Evolutionary conservation across 2,113 vertebrate species (phyloP).

Genomic region (pig (Sus scrofa)): T2T-Sscrofa CM001155.3:7584001-7584500

Average conservation of each 20-base stretch:
- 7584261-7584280: rapidly evolving
- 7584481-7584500: rapidly evolving
- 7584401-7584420: neutral
- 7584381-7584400: too few species aligned
- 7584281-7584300: neutral
- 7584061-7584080: neutral
- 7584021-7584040: neutral
- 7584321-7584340: rapidly evolving
- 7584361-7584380: neutral
- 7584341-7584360: neutral
- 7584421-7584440: neutral
- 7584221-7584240: neutral
- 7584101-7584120: neutral
- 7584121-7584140: rapidly evolving
- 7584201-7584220: neutral
- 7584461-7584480: neutral
- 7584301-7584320: rapidly evolving
- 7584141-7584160: neutral
- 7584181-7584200: neutral
- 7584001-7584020: rapidly evolving
- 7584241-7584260: rapidly evolving
- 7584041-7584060: neutral
- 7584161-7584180: neutral
- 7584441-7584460: too few species aligned
- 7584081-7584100: neutral